These are phyloP conservation scores for Harmothoe impar DNA, from an alignment of 2,888 invertebrate genomes.

Conservation along the genomic window DNA sequence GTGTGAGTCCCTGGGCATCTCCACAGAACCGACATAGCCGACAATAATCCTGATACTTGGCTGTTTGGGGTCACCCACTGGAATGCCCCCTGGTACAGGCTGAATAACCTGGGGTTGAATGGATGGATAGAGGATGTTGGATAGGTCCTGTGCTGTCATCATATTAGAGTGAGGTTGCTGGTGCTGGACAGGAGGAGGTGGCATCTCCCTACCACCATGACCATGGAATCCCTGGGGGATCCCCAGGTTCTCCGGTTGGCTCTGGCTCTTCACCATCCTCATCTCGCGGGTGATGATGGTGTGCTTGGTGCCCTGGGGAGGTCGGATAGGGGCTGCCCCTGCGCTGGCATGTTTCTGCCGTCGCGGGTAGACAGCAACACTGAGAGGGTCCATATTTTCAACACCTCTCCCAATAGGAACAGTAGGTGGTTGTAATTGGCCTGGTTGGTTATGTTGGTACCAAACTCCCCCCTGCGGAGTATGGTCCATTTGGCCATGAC, in stretches of 20 bases:
- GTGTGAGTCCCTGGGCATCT: conserved; percentile 89
- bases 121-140: conserved; percentile 77
- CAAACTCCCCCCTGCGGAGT: neutral
- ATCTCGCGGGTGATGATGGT: conserved; percentile 69
- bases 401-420: conserved; percentile 48
- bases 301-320: conserved; percentile 66
- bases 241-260: conserved; percentile 37
- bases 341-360: conserved; percentile 54
- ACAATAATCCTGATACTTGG: conserved; percentile 82
- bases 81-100: conserved; percentile 37
- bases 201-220: neutral
- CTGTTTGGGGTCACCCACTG: neutral
- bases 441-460: neutral
- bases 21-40: conserved; percentile 97
- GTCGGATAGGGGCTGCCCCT: neutral
- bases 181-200: neutral
- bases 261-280: conserved; percentile 59
- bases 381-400: conserved; percentile 67
- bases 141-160: conserved; percentile 76
- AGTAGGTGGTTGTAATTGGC: neutral
- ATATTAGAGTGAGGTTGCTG: conserved; percentile 75
- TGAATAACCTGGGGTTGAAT: conserved; percentile 61
- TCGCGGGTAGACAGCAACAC: conserved; percentile 49
- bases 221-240: neutral
- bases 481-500: neutral